Percentiles rank a stretch among this genome's conserved stretches.
Evolutionary conservation across 1,140 invertebrate species (phyloP).

Genomic region (Drosophila bocki): DNA sequence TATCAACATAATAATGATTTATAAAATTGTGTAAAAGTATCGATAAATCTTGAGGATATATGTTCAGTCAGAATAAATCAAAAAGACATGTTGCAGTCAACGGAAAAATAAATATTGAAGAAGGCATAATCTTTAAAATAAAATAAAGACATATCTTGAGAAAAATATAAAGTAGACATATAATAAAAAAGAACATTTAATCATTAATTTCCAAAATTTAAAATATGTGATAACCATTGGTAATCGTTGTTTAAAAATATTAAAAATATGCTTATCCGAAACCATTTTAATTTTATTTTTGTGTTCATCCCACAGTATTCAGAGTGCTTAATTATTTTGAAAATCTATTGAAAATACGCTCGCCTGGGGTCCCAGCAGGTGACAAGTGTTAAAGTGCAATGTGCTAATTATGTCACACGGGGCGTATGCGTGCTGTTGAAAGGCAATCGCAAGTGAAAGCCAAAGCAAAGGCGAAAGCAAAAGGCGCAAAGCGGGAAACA

Average conservation of each 20-base stretch:
- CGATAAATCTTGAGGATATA: neutral
- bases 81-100: neutral
- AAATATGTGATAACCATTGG: too few species aligned
- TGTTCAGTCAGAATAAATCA: neutral
- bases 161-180: neutral
- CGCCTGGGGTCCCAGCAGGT: constrained; percentile 14
- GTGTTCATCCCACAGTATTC: neutral
- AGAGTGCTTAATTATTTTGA: neutral
- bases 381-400: constrained; percentile 72
- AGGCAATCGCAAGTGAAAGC: constrained; percentile 58
- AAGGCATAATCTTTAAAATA: neutral
- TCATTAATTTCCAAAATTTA: too few species aligned
- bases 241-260: neutral
- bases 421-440: constrained; percentile 70
- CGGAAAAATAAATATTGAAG: neutral
- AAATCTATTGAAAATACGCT: constrained; percentile 9
- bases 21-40: neutral
- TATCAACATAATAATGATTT: neutral
- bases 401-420: constrained; percentile 79
- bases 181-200: neutral
- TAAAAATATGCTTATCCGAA: neutral
- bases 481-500: constrained; percentile 27
- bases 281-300: neutral
- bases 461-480: constrained; percentile 36
- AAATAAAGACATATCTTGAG: neutral